phyloP scores from a whole-genome alignment of 2,797 vertebrate genomes.

The Fistularia commersonii region DNA sequence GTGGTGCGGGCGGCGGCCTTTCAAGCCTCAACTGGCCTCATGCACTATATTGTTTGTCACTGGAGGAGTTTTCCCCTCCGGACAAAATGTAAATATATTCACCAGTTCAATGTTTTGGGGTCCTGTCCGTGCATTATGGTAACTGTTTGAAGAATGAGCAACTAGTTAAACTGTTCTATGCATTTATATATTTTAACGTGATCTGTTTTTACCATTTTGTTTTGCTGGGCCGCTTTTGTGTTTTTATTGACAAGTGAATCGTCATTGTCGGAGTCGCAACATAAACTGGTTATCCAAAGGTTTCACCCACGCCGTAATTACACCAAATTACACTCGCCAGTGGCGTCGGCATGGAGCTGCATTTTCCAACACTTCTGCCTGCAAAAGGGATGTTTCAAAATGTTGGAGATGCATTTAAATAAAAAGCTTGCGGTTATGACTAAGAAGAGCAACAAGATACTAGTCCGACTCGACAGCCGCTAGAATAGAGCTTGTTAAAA shows the following conservation, averaged over 20 bases:
- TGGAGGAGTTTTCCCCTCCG: constrained; percentile 21
- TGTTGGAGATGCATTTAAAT: too few species aligned
- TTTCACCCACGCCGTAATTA: constrained; percentile 75
- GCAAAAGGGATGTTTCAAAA: too few species aligned
- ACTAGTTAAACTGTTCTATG: too few species aligned
- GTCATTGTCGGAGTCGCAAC: constrained; percentile 70
- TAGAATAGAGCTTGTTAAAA: too few species aligned
- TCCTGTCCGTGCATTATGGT: not conserved
- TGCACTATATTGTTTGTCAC: constrained; percentile 38
- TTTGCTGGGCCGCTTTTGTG: too few species aligned
- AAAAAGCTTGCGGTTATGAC: too few species aligned
- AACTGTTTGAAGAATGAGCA: too few species aligned
- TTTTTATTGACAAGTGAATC: constrained; percentile 49
- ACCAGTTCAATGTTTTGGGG: constrained; percentile 1
- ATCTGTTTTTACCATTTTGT: too few species aligned
- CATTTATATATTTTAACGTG: too few species aligned
- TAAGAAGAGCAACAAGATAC: too few species aligned
- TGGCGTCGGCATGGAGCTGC: constrained; percentile 32
- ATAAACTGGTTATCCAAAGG: constrained; percentile 79
- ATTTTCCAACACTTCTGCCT: constrained; percentile 15
- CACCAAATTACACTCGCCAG: constrained; percentile 62
- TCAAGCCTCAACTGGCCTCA: constrained; percentile 39
- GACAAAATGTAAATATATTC: constrained; percentile 40
- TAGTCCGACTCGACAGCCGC: too few species aligned
- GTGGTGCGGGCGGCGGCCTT: constrained; percentile 69